These are phyloP conservation scores for Vombatus ursinus DNA, from an alignment of 2,113 vertebrate species.

Conservation along the genomic window DNA sequence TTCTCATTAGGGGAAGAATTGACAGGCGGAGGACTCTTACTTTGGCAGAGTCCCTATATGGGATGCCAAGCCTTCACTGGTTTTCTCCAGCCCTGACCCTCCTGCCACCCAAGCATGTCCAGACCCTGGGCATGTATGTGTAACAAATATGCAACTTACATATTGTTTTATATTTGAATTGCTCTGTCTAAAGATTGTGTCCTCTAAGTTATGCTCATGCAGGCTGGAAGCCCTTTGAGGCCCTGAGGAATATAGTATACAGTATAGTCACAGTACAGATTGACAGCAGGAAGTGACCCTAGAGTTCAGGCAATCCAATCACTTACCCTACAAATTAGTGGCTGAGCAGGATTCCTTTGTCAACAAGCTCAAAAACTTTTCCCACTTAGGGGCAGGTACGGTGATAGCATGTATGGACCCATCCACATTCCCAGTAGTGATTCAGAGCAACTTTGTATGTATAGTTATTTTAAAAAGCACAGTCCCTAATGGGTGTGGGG, in stretches of 20 bases:
- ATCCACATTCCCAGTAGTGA: neutral
- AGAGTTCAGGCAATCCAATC: neutral
- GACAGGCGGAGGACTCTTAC: too few species aligned
- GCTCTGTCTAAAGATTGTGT: too few species aligned
- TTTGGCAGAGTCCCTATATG: neutral
- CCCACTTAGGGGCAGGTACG: neutral
- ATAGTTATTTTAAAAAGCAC: neutral
- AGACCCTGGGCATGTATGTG: too few species aligned
- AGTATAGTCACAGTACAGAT: neutral
- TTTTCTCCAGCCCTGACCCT: neutral
- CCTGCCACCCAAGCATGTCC: neutral
- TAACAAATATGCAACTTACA: neutral
- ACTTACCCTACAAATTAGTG: neutral
- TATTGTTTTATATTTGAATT: neutral
- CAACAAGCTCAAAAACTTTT: neutral
- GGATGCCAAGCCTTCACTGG: neutral
- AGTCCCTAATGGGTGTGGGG: neutral
- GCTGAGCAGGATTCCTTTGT: neutral
- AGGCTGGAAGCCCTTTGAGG: neutral
- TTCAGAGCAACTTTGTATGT: neutral
- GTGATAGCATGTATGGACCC: neutral
- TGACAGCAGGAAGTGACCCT: neutral
- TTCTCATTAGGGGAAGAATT: neutral
- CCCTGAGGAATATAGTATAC: neutral
- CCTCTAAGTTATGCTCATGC: neutral